These are phyloP conservation scores for Acinonyx jubatus DNA, from an alignment of 2,113 vertebrate genomes.

Conservation along the genomic window DNA sequence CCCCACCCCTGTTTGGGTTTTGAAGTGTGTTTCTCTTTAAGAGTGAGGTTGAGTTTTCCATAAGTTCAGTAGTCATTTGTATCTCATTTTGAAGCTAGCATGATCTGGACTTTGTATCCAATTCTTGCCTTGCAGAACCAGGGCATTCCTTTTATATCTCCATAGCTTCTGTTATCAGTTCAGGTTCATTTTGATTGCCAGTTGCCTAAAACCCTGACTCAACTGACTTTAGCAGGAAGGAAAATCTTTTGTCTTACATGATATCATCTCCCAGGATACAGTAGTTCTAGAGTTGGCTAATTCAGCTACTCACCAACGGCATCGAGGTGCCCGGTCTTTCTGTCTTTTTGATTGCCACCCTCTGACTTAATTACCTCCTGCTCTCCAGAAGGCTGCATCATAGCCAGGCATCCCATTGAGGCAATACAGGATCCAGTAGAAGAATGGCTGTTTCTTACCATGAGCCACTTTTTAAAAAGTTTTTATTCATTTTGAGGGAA, in stretches of 20 bases:
- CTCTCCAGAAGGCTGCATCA: neutral
- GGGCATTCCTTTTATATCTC: neutral
- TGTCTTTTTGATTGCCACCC: neutral
- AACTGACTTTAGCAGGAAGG: neutral
- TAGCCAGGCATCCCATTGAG: neutral
- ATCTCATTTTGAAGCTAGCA: neutral
- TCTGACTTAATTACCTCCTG: neutral
- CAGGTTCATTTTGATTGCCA: conserved; percentile 3
- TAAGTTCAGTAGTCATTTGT: neutral
- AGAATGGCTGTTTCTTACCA: neutral
- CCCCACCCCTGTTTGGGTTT: neutral
- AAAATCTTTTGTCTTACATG: neutral
- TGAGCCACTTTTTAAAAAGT: neutral
- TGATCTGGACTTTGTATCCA: neutral
- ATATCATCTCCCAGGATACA: neutral
- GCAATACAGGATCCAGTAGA: neutral
- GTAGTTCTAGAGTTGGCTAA: neutral
- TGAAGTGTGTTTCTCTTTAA: conserved; percentile 31
- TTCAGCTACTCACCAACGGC: neutral
- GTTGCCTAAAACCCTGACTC: neutral
- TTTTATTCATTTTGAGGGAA: too few species aligned
- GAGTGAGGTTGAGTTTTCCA: neutral
- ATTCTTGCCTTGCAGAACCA: neutral
- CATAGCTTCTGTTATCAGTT: conserved; percentile 12
- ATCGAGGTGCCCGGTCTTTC: neutral